Percentiles rank a stretch among this genome's conserved stretches.
Conservation (phyloP, 2,888 invertebrate species). For the Eumacrocentrus americanus region DNA sequence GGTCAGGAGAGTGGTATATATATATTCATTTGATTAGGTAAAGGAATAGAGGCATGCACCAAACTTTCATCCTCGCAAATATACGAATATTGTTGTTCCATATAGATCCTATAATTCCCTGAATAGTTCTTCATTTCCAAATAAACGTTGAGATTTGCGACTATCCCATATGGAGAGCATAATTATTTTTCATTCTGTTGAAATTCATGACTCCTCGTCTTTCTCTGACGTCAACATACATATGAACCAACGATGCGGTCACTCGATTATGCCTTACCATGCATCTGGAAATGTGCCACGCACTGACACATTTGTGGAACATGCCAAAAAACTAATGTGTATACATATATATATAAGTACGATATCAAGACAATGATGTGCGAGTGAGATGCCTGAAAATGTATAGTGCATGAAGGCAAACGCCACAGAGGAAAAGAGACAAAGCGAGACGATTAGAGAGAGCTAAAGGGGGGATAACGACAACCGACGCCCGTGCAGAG, state of each 20-base stretch:
- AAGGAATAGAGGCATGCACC: constrained; percentile 15
- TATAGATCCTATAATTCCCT: neutral
- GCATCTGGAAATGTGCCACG: no score
- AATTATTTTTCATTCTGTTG: neutral
- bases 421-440: neutral
- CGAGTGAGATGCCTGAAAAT: no score
- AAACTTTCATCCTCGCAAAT: constrained; percentile 9
- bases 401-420: neutral
- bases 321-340: constrained; percentile 17
- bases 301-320: constrained; percentile 9
- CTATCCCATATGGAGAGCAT: neutral
- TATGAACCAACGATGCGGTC: constrained; percentile 20
- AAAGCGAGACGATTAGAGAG: neutral
- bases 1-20: constrained; percentile 21
- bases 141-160: neutral
- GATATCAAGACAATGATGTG: no score
- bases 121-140: neutral
- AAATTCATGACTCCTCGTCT: constrained; percentile 7
- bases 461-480: neutral
- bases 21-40: constrained; percentile 21
- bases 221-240: neutral
- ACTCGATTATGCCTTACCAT: constrained; percentile 18
- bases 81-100: neutral
- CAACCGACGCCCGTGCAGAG: neutral
- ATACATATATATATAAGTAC: neutral